phyloP scores from a whole-genome alignment of 2,113 vertebrate genomes.

The Pelusios castaneus region DNA sequence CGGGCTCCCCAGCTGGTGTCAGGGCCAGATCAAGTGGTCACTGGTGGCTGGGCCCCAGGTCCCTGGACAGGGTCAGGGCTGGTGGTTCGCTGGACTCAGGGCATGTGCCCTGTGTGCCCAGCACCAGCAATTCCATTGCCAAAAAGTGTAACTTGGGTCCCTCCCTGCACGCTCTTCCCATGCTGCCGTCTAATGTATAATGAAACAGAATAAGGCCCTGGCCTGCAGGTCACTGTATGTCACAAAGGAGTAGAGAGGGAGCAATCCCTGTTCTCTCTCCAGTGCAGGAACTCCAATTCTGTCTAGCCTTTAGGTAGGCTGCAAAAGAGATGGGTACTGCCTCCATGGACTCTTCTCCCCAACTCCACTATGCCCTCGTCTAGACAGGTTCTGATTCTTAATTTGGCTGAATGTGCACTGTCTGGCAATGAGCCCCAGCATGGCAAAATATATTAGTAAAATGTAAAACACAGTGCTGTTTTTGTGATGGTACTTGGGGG shows the following conservation, averaged over 20 bases:
- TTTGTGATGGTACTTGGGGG: no score
- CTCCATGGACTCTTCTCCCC: slow-evolving; percentile 8
- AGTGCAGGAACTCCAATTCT: not conserved
- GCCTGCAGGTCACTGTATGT: not conserved
- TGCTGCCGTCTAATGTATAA: not conserved
- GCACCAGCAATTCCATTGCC: not conserved
- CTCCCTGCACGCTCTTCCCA: not conserved
- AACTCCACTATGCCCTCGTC: slow-evolving; percentile 8
- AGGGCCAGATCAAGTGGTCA: no score
- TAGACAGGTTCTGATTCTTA: slow-evolving; percentile 42
- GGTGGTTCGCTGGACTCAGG: no score
- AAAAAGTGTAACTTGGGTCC: not conserved
- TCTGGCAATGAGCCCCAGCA: slow-evolving; percentile 40
- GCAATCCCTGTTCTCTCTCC: not conserved
- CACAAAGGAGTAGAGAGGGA: not conserved
- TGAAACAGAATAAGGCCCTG: not conserved
- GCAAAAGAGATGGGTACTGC: not conserved
- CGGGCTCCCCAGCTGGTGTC: no score
- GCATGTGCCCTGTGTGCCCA: not conserved
- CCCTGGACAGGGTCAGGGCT: not conserved
- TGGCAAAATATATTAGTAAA: slow-evolving; percentile 33
- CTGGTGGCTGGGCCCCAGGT: no score
- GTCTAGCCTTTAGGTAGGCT: not conserved
- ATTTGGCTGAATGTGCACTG: slow-evolving; percentile 50
- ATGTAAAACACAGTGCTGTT: not conserved